A percentile compares a stretch with the other conserved stretches of the same genome.
Conservation (phyloP, 2,113 vertebrate genomes). For the Ondatra zibethicus region DNA sequence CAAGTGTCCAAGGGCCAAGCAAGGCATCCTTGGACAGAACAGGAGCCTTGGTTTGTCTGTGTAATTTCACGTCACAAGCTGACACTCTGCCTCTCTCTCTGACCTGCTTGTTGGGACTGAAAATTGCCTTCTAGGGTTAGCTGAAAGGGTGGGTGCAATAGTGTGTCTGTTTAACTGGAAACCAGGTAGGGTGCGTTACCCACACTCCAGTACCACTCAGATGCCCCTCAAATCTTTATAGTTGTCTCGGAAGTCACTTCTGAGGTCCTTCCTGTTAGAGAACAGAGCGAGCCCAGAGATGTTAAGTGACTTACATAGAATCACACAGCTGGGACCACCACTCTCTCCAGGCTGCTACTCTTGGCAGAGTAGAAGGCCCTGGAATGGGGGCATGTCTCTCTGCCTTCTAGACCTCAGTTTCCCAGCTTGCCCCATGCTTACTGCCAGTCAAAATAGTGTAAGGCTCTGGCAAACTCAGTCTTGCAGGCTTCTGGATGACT, state of each 20-base stretch:
- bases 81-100: accelerated
- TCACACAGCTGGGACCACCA: background rate
- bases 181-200: accelerated
- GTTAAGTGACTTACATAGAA: background rate
- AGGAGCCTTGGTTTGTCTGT: accelerated
- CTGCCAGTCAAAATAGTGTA: accelerated
- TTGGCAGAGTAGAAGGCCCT: background rate
- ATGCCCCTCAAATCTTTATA: background rate
- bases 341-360: background rate
- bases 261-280: background rate
- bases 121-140: background rate
- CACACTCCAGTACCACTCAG: accelerated
- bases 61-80: accelerated
- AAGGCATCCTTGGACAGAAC: background rate
- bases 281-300: background rate
- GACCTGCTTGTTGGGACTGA: background rate
- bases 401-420: background rate
- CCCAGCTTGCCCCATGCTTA: background rate
- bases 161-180: accelerated
- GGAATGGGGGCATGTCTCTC: accelerated
- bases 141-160: accelerated
- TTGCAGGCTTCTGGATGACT: accelerated
- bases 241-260: background rate
- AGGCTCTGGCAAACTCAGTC: background rate
- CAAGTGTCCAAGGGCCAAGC: background rate